Evolutionary conservation across 1,140 invertebrate genomes (phyloP).

Genomic region (Drosophila cardini): DNA sequence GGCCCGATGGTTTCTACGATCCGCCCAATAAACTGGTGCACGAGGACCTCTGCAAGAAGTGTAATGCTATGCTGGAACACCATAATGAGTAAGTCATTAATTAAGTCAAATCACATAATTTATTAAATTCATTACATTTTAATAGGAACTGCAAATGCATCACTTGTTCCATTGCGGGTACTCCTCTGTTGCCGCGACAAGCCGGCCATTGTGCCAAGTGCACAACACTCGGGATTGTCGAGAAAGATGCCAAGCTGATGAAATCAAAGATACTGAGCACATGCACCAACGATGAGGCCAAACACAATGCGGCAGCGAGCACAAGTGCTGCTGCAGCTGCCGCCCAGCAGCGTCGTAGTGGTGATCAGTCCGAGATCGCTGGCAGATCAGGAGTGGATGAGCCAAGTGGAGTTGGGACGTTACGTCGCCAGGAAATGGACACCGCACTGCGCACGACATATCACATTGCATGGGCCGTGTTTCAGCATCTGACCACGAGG

Average conservation of each 20-base stretch:
- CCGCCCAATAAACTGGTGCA: slow-evolving; percentile 77
- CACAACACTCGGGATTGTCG: slow-evolving; percentile 77
- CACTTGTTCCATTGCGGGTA: slow-evolving; percentile 82
- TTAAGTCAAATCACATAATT: not conserved
- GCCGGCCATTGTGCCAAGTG: slow-evolving; percentile 77
- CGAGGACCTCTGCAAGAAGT: slow-evolving; percentile 79
- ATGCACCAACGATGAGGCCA: slow-evolving; percentile 76
- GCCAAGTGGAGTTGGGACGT: slow-evolving; percentile 30
- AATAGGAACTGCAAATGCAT: slow-evolving; percentile 82
- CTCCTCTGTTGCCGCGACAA: slow-evolving; percentile 68
- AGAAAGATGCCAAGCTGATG: slow-evolving; percentile 79
- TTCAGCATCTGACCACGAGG: slow-evolving; percentile 70
- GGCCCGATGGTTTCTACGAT: slow-evolving; percentile 79
- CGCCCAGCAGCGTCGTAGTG: slow-evolving; percentile 50
- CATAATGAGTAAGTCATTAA: slow-evolving; percentile 73
- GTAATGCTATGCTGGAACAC: slow-evolving; percentile 78
- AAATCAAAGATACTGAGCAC: slow-evolving; percentile 83
- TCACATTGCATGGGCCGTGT: slow-evolving; percentile 83
- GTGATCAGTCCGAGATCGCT: slow-evolving; percentile 40
- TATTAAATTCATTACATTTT: not conserved
- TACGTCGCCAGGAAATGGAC: slow-evolving; percentile 59
- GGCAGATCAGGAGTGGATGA: slow-evolving; percentile 2
- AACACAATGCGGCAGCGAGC: slow-evolving; percentile 62
- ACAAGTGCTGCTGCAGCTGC: slow-evolving; percentile 51
- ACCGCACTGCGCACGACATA: slow-evolving; percentile 71